These are phyloP conservation scores for Porites evermanni DNA, from an alignment of 92 coral and sea anemone genomes.

Conservation along the genomic window DNA sequence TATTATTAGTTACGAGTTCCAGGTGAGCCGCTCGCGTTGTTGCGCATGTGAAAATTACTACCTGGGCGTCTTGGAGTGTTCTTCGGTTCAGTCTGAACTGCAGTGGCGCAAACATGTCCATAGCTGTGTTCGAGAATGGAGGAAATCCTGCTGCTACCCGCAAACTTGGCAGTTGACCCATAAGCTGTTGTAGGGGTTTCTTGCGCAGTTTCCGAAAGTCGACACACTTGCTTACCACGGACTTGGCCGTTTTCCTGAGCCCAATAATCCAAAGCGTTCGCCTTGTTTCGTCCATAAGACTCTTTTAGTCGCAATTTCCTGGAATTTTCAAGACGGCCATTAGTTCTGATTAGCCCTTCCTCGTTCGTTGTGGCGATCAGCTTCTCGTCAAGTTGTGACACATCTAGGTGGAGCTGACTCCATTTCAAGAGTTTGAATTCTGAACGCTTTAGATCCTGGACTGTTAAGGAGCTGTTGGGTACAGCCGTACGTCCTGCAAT, in stretches of 20 bases:
- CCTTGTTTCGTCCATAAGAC: too few relatives aligned
- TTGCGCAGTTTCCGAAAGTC: constrained; percentile 56
- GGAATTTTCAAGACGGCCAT: background rate
- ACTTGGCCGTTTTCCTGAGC: too few relatives aligned
- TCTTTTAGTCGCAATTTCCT: constrained; percentile 6
- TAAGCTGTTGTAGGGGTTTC: constrained; percentile 66
- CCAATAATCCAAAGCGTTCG: too few relatives aligned
- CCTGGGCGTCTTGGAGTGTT: constrained; percentile 74
- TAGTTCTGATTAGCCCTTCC: too few relatives aligned
- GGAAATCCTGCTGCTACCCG: constrained; percentile 35
- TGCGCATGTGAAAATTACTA: constrained; percentile 38
- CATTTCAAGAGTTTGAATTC: constrained; percentile 52
- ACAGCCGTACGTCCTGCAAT: constrained; percentile 26
- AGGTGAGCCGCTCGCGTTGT: constrained; percentile 49
- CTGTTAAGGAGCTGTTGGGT: constrained; percentile 57
- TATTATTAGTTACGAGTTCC: constrained; percentile 26
- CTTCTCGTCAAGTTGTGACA: too few relatives aligned
- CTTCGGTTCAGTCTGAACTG: constrained; percentile 58
- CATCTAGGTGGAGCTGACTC: too few relatives aligned
- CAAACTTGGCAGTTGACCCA: constrained; percentile 72
- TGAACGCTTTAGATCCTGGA: constrained; percentile 49
- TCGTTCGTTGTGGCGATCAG: too few relatives aligned
- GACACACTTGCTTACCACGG: constrained; percentile 39
- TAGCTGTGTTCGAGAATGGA: too few relatives aligned
- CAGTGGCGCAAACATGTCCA: constrained; percentile 63